Base-by-base conservation (phyloP, 1,140 invertebrate species). In the Phenacoccus solenopsis region DNA sequence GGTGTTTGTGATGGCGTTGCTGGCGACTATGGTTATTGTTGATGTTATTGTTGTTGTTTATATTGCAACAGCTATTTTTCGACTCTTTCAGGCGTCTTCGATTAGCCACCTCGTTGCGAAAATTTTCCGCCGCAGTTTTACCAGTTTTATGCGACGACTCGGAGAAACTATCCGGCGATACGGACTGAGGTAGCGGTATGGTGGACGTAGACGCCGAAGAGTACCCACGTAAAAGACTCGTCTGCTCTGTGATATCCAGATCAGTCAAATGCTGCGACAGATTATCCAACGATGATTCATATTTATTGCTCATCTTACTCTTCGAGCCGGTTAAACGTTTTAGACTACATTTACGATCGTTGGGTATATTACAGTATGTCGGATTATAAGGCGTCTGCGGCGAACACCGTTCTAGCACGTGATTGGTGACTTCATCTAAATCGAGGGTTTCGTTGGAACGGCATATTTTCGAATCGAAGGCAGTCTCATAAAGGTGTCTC, bases 391-490 rank as follows among this genome's bases (percentile, higher is more conserved):
- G 74, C 49, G 68, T 38, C 22, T 71, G 27, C 4, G 68, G 72
- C 5, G 69, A 25, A 4, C 59, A 56, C 16, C 64, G 21, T 13
- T 68, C 30, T 20, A 70, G 25, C 4, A 70, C 49, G 24, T 70
- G 28, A 20, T 67, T 69, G 25, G 69, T 49, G 32, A 67, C 28
- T 32, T 28, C 28, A 27, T 72, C 71, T n/a, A 69, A 59, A 56
- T 70, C 59, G 24, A 71, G 56, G 9, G 69, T 57, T n/a, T 72
- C 69, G 69, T 68, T 67, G 9, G 69, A 90, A 57, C 88, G 86
- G 75, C 84, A 88, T 76, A 92, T 86, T 77, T 90, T 90, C 77
- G 89, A 91, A 78, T 93, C 91, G 79, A 93, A 93, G 49, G 91
- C 91, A 35, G 91, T 93, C 79, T 93, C 91, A 76, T 93, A 93